Evolutionary conservation across 2,797 vertebrate genomes (phyloP).

Genomic region (Mormyrus hasselquistii): DNA sequence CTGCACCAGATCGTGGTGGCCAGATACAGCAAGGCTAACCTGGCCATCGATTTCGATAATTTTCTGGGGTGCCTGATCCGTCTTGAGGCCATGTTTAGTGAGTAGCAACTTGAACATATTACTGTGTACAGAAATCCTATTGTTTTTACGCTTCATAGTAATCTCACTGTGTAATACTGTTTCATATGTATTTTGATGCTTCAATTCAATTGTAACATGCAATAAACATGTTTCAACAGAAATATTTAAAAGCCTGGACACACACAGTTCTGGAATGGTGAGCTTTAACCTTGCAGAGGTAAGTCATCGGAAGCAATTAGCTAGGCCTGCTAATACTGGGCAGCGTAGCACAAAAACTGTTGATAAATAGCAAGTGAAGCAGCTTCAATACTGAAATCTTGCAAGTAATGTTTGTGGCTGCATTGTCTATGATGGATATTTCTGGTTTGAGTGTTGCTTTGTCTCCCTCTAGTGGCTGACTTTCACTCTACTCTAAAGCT

Average conservation of each 20-base stretch:
- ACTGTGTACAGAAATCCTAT: neutral
- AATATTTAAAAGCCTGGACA: conserved; percentile 64
- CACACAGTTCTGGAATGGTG: conserved; percentile 58
- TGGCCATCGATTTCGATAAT: conserved; percentile 76
- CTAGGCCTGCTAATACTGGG: neutral
- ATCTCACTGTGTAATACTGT: neutral
- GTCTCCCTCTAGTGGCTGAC: neutral
- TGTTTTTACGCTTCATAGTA: neutral
- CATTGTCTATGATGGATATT: neutral
- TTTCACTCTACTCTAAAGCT: neutral
- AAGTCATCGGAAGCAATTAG: neutral
- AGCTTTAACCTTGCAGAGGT: conserved; percentile 59
- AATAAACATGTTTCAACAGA: conserved; percentile 50
- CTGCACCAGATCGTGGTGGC: conserved; percentile 66
- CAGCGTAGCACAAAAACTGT: neutral
- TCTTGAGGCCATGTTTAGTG: conserved; percentile 79
- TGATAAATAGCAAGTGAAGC: neutral
- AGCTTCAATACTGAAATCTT: neutral
- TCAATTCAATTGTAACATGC: neutral
- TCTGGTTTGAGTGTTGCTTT: neutral
- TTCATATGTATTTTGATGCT: neutral
- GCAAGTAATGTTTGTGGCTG: neutral
- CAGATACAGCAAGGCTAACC: conserved; percentile 63
- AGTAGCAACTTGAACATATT: conserved; percentile 40
- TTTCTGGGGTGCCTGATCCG: conserved; percentile 77